phyloP scores from a whole-genome alignment of 2,888 invertebrate genomes.

The Scelioninae gen. 2 region DNA sequence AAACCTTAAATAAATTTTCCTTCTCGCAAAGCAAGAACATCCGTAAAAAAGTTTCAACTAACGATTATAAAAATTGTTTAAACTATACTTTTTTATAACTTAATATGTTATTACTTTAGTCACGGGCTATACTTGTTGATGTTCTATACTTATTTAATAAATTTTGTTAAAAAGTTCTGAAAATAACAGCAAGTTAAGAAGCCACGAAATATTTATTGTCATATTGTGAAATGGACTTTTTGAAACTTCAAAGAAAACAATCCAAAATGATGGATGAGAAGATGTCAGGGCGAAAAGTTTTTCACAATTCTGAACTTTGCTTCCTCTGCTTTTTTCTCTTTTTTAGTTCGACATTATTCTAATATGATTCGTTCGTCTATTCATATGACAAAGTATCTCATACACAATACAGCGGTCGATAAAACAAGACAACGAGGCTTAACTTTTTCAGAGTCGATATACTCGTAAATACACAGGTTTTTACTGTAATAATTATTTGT shows the following conservation, averaged over 20 bases:
- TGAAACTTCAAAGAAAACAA: conserved; percentile 11
- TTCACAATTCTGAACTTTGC: conserved; percentile 19
- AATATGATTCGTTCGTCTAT: conserved; percentile 20
- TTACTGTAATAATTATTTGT: neutral
- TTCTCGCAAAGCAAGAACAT: too few relatives aligned
- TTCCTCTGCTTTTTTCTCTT: conserved; percentile 12
- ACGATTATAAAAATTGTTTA: too few relatives aligned
- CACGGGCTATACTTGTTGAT: too few relatives aligned
- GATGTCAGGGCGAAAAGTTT: conserved; percentile 17
- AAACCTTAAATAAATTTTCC: too few relatives aligned
- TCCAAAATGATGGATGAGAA: conserved; percentile 8
- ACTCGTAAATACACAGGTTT: conserved; percentile 5
- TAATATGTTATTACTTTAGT: too few relatives aligned
- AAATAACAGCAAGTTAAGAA: too few relatives aligned
- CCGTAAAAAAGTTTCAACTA: too few relatives aligned
- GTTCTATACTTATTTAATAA: too few relatives aligned
- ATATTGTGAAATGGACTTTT: conserved; percentile 8
- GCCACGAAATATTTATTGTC: too few relatives aligned
- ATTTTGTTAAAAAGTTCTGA: too few relatives aligned
- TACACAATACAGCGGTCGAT: conserved; percentile 29
- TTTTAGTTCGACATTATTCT: conserved; percentile 19
- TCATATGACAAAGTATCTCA: conserved; percentile 6
- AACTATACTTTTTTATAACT: too few relatives aligned
- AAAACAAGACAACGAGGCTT: conserved; percentile 25
- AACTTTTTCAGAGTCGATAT: too few relatives aligned